Evolutionary conservation across 1,140 invertebrate species (phyloP).

Genomic region (Pachyrhynchus sulphureomaculatus): DNA sequence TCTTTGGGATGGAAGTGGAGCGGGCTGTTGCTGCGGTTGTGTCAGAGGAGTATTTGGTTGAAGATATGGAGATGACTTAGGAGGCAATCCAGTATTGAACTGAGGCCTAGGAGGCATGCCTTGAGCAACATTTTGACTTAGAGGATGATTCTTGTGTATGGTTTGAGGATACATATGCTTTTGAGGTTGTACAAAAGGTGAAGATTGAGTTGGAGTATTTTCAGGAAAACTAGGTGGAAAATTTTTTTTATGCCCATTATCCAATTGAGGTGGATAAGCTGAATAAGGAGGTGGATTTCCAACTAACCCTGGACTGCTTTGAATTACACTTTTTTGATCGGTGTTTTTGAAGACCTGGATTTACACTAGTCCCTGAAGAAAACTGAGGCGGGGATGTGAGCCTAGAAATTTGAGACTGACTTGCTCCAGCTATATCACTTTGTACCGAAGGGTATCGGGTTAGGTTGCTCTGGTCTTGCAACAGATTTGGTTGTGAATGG

Average conservation of each 20-base stretch:
- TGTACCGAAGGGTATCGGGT: neutral
- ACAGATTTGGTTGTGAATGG: no score
- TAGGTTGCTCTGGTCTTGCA: neutral
- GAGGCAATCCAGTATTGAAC: slow-evolving; percentile 16
- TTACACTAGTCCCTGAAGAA: neutral
- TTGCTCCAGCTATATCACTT: neutral
- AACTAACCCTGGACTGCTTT: neutral
- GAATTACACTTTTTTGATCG: neutral
- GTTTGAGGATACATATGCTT: slow-evolving; percentile 15
- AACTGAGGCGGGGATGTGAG: neutral
- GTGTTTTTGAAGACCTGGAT: neutral
- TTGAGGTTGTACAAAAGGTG: neutral
- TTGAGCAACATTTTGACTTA: neutral
- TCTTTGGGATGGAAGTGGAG: slow-evolving; percentile 6
- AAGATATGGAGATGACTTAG: neutral
- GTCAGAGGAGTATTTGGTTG: neutral
- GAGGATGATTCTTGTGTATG: neutral
- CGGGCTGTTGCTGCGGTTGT: neutral
- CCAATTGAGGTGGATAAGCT: neutral
- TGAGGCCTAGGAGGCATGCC: neutral
- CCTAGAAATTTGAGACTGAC: neutral
- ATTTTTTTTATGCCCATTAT: neutral
- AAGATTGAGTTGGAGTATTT: neutral
- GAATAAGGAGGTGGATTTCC: neutral
- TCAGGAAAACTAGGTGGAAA: neutral